These are phyloP conservation scores for Anolis apletophallus DNA, from an alignment of 2,797 vertebrate genomes.

Conservation along the genomic window DNA sequence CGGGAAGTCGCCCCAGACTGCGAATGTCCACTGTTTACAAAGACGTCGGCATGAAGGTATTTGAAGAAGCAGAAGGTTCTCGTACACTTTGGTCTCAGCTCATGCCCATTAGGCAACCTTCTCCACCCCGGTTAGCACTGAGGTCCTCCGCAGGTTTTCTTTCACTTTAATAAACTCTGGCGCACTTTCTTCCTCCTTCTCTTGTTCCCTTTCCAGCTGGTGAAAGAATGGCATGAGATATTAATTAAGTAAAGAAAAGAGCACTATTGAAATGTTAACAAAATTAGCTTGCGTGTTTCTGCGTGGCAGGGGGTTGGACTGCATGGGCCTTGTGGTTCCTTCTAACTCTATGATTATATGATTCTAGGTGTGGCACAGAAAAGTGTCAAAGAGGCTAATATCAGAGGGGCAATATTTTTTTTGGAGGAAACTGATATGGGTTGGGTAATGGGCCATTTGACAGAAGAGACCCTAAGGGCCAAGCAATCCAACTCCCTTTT, in stretches of 20 bases:
- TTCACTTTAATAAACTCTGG: constrained; percentile 96
- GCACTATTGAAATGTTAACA: neutral
- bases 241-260: neutral
- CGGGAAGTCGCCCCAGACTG: constrained; percentile 36
- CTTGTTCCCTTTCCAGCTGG: constrained; percentile 85
- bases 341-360: too few species aligned
- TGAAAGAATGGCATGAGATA: neutral
- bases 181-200: constrained; percentile 82
- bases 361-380: too few species aligned
- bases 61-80: constrained; percentile 35
- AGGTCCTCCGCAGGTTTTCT: constrained; percentile 91
- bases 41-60: constrained; percentile 48
- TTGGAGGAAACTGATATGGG: too few species aligned
- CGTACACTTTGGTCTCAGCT: constrained; percentile 12
- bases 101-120: constrained; percentile 80
- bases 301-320: too few species aligned
- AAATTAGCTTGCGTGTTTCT: neutral
- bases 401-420: too few species aligned
- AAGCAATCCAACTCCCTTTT: too few species aligned
- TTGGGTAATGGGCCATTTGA: too few species aligned
- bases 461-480: too few species aligned
- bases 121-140: constrained; percentile 79
- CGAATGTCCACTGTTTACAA: constrained; percentile 57
- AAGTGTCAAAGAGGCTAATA: too few species aligned
- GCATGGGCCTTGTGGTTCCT: too few species aligned